Evolutionary conservation across 2,888 invertebrate species (phyloP).

Genomic region (Lasioglossum leucozonium): DNA sequence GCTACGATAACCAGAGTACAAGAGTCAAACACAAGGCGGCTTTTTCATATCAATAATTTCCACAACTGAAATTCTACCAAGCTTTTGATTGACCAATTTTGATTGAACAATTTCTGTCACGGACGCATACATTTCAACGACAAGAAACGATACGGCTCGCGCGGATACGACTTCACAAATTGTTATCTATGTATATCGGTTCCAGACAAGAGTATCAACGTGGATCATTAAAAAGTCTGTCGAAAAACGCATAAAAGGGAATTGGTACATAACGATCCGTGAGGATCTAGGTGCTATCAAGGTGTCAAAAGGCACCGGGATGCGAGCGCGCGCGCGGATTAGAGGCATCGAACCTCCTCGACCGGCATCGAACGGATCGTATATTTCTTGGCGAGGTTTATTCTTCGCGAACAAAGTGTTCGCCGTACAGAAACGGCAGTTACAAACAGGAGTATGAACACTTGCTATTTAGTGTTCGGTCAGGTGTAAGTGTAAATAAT

Average conservation of each 20-base stretch:
- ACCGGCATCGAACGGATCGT: slow-evolving; percentile 11
- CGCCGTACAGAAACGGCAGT: slow-evolving; percentile 21
- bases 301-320: neutral
- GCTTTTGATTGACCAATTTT: neutral
- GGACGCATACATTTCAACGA: neutral
- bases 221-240: neutral
- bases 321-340: neutral
- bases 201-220: neutral
- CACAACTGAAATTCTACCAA: neutral
- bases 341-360: slow-evolving; percentile 17
- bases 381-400: neutral
- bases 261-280: neutral
- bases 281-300: neutral
- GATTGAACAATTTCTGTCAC: neutral
- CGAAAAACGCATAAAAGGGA: neutral
- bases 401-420: slow-evolving; percentile 16
- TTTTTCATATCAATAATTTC: neutral
- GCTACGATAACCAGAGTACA: neutral
- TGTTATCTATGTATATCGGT: neutral
- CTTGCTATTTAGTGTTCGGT: slow-evolving; percentile 26
- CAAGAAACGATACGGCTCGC: neutral
- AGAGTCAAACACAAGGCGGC: neutral
- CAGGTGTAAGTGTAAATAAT: slow-evolving; percentile 39
- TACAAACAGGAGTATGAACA: slow-evolving; percentile 9
- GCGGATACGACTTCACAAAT: neutral